Evolutionary conservation across 2,888 invertebrate genomes (phyloP), one percentile per base, ranked within the genome.

Genomic region (Mesorhabditis spiculigera): DNA sequence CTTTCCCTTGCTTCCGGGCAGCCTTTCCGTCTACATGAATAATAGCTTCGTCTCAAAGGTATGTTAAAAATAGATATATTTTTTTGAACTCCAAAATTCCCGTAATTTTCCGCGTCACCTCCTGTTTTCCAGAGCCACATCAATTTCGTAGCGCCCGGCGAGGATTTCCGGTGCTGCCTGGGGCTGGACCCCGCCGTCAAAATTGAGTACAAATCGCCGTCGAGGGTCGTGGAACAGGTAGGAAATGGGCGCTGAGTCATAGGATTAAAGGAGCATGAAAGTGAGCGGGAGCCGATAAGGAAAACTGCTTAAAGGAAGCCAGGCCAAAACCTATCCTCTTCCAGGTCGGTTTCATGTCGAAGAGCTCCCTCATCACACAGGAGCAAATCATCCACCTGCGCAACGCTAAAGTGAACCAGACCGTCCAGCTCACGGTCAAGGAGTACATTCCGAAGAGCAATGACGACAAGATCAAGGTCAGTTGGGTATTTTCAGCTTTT

Each of bases 401-500:
- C 71, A 87, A 88, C 79, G 86, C 87, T 5, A 87, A 86, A 73
- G 83, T 81, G 5, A 67, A 67, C 4, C 73, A 74, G 43, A 68
- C 79, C 6, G 81, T 87, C 28, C 80, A 82, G 43, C 79, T 87
- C 44, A 80, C 81, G 5, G 80, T 87, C 4, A 81, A 80, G 61
- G 87, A 88, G 73, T 86, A 86, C 67, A 82, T 88, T 62, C 87
- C 87, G 4, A 82, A 82, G 44, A 85, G 86, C 44, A 78, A 80
- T n/a, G 87, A 87, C 70, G 87, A 88, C 13, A 87, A 87, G 73
- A 86, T 87, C 64, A 87, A 87, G 86, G 87, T 87, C 50, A 66
- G n/a, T n/a, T n/a, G n/a, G n/a, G n/a, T n/a, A n/a, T n/a, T n/a
- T n/a, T n/a, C n/a, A n/a, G n/a, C n/a, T n/a, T n/a, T n/a, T n/a